Base-by-base conservation (phyloP, 2,888 invertebrate species). In the Argynnis bischoffii region DNA sequence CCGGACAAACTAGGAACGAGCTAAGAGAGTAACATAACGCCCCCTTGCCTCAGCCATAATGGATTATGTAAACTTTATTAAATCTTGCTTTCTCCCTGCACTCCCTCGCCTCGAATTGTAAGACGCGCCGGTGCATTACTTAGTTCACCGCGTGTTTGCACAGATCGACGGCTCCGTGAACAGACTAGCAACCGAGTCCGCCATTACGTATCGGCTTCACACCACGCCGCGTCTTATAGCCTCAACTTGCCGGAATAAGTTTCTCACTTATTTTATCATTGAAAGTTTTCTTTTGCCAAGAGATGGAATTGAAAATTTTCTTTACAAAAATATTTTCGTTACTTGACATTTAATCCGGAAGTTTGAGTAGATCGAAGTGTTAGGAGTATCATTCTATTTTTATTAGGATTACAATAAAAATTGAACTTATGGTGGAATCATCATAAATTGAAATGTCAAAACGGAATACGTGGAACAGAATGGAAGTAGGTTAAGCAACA, bases 21-120 rank as follows among this genome's bases (percentile, higher is more conserved):
- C 80, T 70, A 76, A 75, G 78, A 81, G 84, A 81, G 87, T 82
- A 86, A 86, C 83, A 79, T 79, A 84, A 86, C 81, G 79, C 87
- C 81, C 80, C 81, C 80, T 74, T 77, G 78, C 75, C 69, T 73
- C 74, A 82, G 79, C 84, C 83, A 85, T 89, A 88, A 86, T 85
- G 85, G 87, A 88, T 87, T 88, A 84, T 89, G 89, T 89, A 90
- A 90, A 92, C 89, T 90, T 90, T 91, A 90, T 90, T 91, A 90
- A 85, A 77, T 83, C 84, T 85, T 86, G 88, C 87, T 85, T 77
- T 84, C 76, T 72, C 78, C 73, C 75, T 66, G 53, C 73, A 74
- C 75, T 79, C 73, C 75, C 72, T 69, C 82, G 78, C 77, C 81
- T 83, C 81, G 83, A 84, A 85, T 85, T 85, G 88, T 86, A 85